Evolutionary conservation across 2,113 vertebrate species (phyloP), one percentile per base, ranked within the genome.

Genomic region (Cebidichthys violaceus): DNA sequence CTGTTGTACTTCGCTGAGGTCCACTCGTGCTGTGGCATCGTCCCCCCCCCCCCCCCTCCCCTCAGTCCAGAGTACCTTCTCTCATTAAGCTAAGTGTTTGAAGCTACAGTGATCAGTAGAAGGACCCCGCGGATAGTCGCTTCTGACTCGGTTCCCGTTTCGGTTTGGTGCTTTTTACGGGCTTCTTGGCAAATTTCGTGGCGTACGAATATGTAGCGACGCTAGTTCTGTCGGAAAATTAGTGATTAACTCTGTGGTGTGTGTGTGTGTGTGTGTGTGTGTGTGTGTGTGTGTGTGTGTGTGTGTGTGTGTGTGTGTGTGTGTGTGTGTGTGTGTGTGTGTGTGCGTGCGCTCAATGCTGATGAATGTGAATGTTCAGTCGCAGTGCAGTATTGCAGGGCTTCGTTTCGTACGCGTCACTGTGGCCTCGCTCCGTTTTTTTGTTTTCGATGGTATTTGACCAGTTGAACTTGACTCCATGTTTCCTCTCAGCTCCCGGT

Each of bases 311-410:
- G 45, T 18, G 45, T 47, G 79, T 72, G 81, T 68, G 47, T 55
- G 43, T 43, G 70, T 73, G 73, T 31, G 74, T 15, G 65, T 50
- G 22, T 74, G 57, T 29, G 78, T 72, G 62, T 41, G 22, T 41
- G 41, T 54, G 35, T 47, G 79, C 41, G 86, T 50, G 57, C 14
- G 52, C 64, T 86, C 70, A 11, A 3, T 31, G 86, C 79, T 76
- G 66, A 86, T 87, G 91, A 85, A 87, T 87, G 82, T 88, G 86
- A 86, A 85, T 67, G 60, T 87, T 61, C 20, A 71, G 88, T 87
- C 41, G 47, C 84, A 43, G 83, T 84, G 82, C 86, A 84, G 84
- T 89, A 60, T 77, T 31, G 80, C 77, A 78, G 82, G 66, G 87
- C 88, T 90, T 86, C 29, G 17, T n/a, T 68, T 90, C 31, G 79